A percentile compares a stretch with the other conserved stretches of the same genome.
Evolutionary conservation across 1,140 invertebrate species (phyloP).

Genomic region (Drosophila biarmipes): DNA sequence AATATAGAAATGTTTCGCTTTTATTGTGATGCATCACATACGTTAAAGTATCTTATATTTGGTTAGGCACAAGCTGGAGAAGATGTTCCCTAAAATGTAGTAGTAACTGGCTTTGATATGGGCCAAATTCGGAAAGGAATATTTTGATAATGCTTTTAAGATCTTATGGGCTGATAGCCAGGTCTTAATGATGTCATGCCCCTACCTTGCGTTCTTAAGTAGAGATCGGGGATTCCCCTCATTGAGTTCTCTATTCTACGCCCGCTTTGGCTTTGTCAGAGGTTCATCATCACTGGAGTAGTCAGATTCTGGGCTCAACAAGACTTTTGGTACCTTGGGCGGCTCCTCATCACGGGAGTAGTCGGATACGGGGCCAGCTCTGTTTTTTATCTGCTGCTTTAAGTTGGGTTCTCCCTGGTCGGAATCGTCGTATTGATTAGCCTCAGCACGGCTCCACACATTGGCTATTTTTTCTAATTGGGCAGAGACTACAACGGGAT

Average conservation of each 20-base stretch:
- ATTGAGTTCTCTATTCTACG: background rate
- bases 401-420: background rate
- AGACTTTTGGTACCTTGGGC: background rate
- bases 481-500: background rate
- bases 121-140: background rate
- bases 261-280: slow-evolving; percentile 4
- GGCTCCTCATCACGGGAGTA: slow-evolving; percentile 6
- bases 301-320: slow-evolving; percentile 2
- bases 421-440: slow-evolving; percentile 8
- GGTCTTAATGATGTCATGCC: background rate
- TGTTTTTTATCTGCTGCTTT: background rate
- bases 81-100: background rate
- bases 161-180: background rate
- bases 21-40: slow-evolving; percentile 29
- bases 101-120: background rate
- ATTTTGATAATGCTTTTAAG: background rate
- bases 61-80: slow-evolving; percentile 2
- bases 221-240: slow-evolving; percentile 1
- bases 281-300: slow-evolving; percentile 30
- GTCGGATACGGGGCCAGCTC: background rate
- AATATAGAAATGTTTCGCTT: slow-evolving; percentile 16
- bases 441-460: background rate
- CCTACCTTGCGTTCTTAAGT: background rate
- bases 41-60: slow-evolving; percentile 1
- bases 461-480: slow-evolving; percentile 41